Evolutionary conservation across 2,113 vertebrate genomes (phyloP).

Genomic region (Channa argus): DNA sequence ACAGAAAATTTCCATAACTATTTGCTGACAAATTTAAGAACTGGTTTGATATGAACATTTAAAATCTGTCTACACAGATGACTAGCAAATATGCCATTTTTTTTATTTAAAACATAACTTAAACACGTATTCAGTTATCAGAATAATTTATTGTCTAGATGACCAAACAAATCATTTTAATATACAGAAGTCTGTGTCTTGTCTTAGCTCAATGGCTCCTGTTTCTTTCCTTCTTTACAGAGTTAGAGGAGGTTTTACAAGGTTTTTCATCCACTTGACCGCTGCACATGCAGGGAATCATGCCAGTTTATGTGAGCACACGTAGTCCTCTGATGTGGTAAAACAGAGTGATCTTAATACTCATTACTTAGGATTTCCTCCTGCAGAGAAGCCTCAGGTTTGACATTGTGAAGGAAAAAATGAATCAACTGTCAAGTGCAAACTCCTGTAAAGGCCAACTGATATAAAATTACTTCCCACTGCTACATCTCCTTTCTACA

Average conservation of each 20-base stretch:
- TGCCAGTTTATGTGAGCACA: conserved; percentile 3
- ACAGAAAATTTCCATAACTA: too few relatives aligned
- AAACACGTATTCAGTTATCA: too few relatives aligned
- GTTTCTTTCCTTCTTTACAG: conserved; percentile 4
- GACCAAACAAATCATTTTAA: neutral
- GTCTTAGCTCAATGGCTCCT: neutral
- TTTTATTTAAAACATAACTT: too few relatives aligned
- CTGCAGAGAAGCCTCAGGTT: conserved; percentile 6
- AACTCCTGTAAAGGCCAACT: conserved; percentile 46
- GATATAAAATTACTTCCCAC: conserved; percentile 51
- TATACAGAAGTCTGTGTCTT: neutral
- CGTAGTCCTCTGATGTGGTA: conserved; percentile 7
- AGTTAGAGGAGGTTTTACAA: conserved; percentile 34
- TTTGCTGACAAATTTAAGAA: too few relatives aligned
- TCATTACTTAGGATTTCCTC: conserved; percentile 17
- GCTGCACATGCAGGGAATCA: neutral
- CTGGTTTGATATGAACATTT: too few relatives aligned
- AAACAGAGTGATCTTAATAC: conserved; percentile 1
- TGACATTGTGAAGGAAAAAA: conserved; percentile 1
- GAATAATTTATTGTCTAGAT: too few relatives aligned
- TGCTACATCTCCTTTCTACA: conserved; percentile 21
- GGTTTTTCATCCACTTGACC: conserved; percentile 53
- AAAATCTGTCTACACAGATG: too few relatives aligned
- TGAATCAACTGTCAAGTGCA: conserved; percentile 28
- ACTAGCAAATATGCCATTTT: too few relatives aligned